Conservation (phyloP, 2,113 vertebrate genomes). For the Harpagus bidentatus region DNA sequence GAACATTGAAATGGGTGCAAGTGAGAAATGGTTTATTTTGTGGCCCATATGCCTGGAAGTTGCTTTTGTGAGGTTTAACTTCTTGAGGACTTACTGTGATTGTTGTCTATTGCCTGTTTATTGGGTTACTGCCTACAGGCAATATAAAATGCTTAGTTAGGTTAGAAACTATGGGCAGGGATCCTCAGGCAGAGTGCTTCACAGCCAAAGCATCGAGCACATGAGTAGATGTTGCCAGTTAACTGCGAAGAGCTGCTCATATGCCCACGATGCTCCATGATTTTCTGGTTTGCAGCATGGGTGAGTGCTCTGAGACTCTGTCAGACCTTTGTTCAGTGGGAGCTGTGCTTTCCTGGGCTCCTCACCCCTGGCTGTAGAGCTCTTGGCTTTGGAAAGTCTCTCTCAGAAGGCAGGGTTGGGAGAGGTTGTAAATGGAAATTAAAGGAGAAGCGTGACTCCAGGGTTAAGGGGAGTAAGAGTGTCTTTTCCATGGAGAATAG, state of each 20-base stretch:
- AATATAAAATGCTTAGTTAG: neutral
- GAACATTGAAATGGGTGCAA: neutral
- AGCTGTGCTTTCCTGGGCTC: neutral
- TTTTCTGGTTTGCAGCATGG: neutral
- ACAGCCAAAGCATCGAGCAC: neutral
- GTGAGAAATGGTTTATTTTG: neutral
- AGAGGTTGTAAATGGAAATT: neutral
- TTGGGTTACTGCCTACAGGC: neutral
- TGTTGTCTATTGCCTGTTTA: neutral
- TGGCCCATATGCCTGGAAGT: neutral
- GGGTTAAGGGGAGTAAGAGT: neutral
- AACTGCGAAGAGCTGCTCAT: neutral
- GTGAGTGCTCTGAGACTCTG: neutral
- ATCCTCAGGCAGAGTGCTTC: neutral
- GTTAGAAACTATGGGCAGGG: neutral
- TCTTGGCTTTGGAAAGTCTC: neutral
- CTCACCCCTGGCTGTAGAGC: fast-evolving
- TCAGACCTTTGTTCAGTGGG: neutral
- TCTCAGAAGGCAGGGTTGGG: neutral
- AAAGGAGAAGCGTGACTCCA: fast-evolving
- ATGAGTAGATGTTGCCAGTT: neutral
- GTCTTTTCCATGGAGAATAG: neutral
- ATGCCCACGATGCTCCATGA: neutral
- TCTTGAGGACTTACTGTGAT: neutral
- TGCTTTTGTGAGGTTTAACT: neutral